phyloP scores from a whole-genome alignment of 2,888 invertebrate species.

The Cantharis rufa region DNA sequence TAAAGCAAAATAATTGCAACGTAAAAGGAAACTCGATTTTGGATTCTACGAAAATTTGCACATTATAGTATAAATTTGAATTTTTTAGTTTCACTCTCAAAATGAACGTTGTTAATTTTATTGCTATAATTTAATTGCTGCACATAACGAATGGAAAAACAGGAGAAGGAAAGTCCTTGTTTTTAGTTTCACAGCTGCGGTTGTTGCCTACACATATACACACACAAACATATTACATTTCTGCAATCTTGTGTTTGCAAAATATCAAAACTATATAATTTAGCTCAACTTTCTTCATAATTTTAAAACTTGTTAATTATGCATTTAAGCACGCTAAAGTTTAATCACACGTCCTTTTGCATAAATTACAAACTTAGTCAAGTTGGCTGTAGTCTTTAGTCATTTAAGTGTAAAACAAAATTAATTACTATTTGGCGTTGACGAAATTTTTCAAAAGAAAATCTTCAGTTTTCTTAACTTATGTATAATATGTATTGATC shows the following conservation, averaged over 20 bases:
- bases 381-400: not conserved
- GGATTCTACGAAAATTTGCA: not conserved
- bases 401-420: not conserved
- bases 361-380: not conserved
- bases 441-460: not conserved
- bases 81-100: not conserved
- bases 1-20: slow-evolving; percentile 2
- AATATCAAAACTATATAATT: not conserved
- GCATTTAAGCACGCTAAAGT: not conserved
- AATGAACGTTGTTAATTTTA: not conserved
- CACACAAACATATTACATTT: too few species aligned
- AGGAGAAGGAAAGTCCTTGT: not conserved
- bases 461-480: not conserved
- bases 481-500: not conserved
- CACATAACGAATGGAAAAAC: too few species aligned
- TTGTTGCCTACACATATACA: not conserved
- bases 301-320: not conserved
- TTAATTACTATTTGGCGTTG: not conserved
- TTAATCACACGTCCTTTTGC: not conserved
- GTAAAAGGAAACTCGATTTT: not conserved
- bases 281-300: not conserved
- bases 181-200: not conserved
- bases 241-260: not conserved
- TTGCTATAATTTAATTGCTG: not conserved
- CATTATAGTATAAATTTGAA: not conserved